phyloP scores from a whole-genome alignment of 2,113 vertebrate genomes.

The Channa maculata region DNA sequence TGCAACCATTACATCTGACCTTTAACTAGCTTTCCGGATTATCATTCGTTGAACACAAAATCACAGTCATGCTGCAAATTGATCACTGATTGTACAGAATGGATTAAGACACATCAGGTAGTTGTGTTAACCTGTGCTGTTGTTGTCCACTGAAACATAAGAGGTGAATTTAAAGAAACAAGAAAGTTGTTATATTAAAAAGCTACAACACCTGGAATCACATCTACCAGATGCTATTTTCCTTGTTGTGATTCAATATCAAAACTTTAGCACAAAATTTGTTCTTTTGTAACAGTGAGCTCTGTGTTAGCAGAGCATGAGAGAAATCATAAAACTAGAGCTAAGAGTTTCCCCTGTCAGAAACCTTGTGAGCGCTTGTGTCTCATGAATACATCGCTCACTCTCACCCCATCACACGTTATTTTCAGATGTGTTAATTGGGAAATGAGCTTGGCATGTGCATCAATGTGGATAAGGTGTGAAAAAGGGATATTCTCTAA shows the following conservation, averaged over 20 bases:
- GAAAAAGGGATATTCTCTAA: constrained; percentile 7
- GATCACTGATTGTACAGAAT: constrained; percentile 12
- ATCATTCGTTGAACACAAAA: not conserved
- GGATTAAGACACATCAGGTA: not conserved
- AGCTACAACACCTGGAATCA: not conserved
- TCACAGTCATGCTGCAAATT: constrained; percentile 15
- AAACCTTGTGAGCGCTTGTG: constrained; percentile 8
- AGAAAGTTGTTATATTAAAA: not conserved
- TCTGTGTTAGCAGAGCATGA: not conserved
- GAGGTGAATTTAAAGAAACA: too few relatives aligned
- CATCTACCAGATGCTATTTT: not conserved
- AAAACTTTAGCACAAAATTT: not conserved
- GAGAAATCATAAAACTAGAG: constrained; percentile 13
- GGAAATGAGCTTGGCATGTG: constrained; percentile 7
- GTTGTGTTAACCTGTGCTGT: not conserved
- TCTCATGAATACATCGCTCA: not conserved
- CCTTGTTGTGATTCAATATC: not conserved
- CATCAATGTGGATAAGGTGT: constrained; percentile 9
- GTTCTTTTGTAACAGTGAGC: not conserved
- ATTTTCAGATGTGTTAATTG: constrained; percentile 83
- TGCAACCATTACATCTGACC: constrained; percentile 32
- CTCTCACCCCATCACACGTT: constrained; percentile 50
- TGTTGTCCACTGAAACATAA: not conserved
- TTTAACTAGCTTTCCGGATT: constrained; percentile 27
- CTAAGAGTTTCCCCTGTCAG: constrained; percentile 29